phyloP scores from a whole-genome alignment of 2,888 invertebrate species.

The Blastobasis adustella region DNA sequence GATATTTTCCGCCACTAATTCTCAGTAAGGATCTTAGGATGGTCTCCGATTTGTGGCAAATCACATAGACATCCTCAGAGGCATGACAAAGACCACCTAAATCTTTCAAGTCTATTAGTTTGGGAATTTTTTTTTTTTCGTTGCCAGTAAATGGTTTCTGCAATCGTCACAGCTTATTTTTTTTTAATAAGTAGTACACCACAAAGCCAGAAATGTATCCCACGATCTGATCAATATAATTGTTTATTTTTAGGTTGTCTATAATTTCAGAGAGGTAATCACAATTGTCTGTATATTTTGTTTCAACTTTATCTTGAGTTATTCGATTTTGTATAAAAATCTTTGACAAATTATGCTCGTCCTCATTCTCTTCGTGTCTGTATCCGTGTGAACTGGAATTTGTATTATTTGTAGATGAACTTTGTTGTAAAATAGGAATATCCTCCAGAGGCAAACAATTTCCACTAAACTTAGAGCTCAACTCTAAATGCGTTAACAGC shows the following conservation, averaged over 20 bases:
- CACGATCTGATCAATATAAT: slow-evolving; percentile 4
- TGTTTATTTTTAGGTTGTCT: not conserved
- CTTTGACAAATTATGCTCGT: not conserved
- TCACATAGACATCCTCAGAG: not conserved
- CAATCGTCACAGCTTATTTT: slow-evolving; percentile 6
- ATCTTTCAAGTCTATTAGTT: not conserved
- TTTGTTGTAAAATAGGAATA: slow-evolving; percentile 8
- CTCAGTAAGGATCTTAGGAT: not conserved
- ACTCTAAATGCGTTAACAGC: slow-evolving; percentile 8
- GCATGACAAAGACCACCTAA: not conserved
- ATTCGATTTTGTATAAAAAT: not conserved
- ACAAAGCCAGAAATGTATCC: slow-evolving; percentile 9
- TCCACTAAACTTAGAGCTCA: slow-evolving; percentile 10
- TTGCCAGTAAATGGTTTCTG: not conserved
- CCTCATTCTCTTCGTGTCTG: not conserved
- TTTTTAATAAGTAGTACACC: slow-evolving; percentile 1
- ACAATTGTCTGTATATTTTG: not conserved
- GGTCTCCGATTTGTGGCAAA: not conserved
- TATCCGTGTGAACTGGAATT: not conserved
- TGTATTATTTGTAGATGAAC: not conserved
- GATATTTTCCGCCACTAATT: not conserved
- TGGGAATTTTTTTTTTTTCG: not conserved
- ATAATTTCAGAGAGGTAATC: not conserved
- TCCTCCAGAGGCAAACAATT: slow-evolving; percentile 12
- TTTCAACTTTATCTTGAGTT: not conserved